A percentile compares a stretch with the other conserved stretches of the same genome.
Evolutionary conservation across 1,140 invertebrate species (phyloP).

Genomic region (Galendromus occidentalis): DNA sequence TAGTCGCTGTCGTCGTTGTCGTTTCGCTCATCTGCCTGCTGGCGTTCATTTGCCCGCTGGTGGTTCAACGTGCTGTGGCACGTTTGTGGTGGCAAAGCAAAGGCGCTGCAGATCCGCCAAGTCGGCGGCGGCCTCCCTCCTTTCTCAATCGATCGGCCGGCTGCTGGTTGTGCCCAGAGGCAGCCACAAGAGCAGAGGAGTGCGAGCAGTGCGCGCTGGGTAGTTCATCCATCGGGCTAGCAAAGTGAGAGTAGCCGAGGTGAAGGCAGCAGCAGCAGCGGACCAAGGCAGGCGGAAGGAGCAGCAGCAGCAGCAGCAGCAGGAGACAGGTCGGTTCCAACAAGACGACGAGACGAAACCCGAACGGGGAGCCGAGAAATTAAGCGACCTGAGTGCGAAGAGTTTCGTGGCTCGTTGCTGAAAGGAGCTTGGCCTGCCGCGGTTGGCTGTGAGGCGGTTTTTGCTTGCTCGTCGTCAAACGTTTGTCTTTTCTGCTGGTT

Average conservation of each 20-base stretch:
- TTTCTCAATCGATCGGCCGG: conserved; percentile 11
- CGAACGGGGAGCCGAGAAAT: too few species aligned
- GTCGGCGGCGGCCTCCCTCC: conserved; percentile 8
- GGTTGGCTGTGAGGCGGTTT: too few species aligned
- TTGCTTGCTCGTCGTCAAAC: too few species aligned
- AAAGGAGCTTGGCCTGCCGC: too few species aligned
- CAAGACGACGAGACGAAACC: too few species aligned
- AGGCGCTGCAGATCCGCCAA: background rate
- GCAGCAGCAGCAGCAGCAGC: conserved; percentile 10
- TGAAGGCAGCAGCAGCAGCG: background rate
- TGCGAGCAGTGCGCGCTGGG: background rate
- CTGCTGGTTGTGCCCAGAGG: background rate
- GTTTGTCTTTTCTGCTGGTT: too few species aligned
- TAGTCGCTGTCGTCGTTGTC: too few species aligned
- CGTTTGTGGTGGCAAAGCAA: background rate
- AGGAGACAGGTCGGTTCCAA: background rate
- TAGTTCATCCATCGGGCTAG: background rate
- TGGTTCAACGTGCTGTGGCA: background rate
- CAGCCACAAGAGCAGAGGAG: background rate
- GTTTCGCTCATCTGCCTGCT: too few species aligned
- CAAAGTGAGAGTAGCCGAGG: background rate
- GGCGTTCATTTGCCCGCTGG: too few species aligned
- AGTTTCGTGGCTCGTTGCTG: too few species aligned
- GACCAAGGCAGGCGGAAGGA: background rate
- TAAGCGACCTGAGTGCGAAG: too few species aligned